Conservation (phyloP, 2,888 invertebrate genomes). For the Sarcophaga variegata region DNA sequence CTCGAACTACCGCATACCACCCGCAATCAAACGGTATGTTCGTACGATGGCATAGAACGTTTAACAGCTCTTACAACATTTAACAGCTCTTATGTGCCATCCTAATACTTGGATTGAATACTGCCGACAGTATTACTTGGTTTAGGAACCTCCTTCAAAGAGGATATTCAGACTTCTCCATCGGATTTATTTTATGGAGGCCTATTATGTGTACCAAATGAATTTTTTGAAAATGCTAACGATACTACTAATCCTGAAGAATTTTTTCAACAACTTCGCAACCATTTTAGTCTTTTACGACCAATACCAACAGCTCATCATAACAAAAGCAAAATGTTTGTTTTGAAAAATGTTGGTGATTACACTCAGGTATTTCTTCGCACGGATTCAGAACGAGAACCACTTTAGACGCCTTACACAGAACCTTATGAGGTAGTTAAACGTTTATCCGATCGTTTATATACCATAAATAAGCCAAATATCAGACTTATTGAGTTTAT, state of each 20-base stretch:
- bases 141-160: constrained; percentile 16
- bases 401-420: constrained; percentile 46
- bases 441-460: constrained; percentile 43
- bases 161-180: constrained; percentile 36
- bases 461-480: constrained; percentile 13
- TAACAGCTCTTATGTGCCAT: constrained; percentile 58
- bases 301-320: constrained; percentile 51
- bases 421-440: constrained; percentile 49
- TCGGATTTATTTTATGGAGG: constrained; percentile 32
- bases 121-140: constrained; percentile 23
- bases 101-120: constrained; percentile 9
- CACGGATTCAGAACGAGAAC: constrained; percentile 15
- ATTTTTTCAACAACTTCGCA: constrained; percentile 20
- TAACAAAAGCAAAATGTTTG: constrained; percentile 57
- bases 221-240: constrained; percentile 31
- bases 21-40: constrained; percentile 56
- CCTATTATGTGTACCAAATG: not conserved
- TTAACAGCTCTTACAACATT: constrained; percentile 24
- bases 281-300: constrained; percentile 40
- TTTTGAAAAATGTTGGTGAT: constrained; percentile 42
- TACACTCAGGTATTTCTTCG: constrained; percentile 19
- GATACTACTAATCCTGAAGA: not conserved
- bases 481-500: too few relatives aligned
- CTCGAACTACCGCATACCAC: constrained; percentile 58
- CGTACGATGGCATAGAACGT: constrained; percentile 59